Evolutionary conservation across 2,113 vertebrate genomes (phyloP).

Genomic region (Phodopus roborovskii): DNA sequence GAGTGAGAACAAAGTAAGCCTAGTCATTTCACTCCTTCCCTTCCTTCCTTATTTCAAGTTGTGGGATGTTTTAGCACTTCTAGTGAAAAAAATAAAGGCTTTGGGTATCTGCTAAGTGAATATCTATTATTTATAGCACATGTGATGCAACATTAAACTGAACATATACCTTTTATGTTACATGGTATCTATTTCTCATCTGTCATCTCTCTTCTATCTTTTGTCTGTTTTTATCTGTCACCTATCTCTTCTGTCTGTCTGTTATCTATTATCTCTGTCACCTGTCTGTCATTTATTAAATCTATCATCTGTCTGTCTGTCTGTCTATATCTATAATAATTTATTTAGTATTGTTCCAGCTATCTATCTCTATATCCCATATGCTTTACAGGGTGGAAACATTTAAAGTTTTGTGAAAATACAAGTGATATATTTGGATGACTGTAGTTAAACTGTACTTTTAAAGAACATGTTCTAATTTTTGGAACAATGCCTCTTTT

Average conservation of each 20-base stretch:
- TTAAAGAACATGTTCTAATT: not conserved
- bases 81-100: conserved; percentile 46
- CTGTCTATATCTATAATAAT: not conserved
- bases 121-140: not conserved
- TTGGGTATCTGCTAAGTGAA: conserved; percentile 5
- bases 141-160: conserved; percentile 13
- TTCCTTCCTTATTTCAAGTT: not conserved
- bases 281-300: not conserved
- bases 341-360: not conserved
- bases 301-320: not conserved
- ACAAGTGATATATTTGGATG: conserved; percentile 21
- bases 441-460: not conserved
- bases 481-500: conserved; percentile 6
- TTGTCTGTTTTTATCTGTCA: not conserved
- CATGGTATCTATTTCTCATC: not conserved
- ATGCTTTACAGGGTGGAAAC: not conserved
- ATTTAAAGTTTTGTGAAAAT: conserved; percentile 28
- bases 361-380: not conserved
- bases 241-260: not conserved
- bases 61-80: not conserved
- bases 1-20: not conserved
- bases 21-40: not conserved
- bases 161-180: not conserved
- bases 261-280: not conserved
- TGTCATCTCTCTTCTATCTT: not conserved